Evolutionary conservation across 2,113 vertebrate genomes (phyloP).

Genomic region (Phycodurus eques): DNA sequence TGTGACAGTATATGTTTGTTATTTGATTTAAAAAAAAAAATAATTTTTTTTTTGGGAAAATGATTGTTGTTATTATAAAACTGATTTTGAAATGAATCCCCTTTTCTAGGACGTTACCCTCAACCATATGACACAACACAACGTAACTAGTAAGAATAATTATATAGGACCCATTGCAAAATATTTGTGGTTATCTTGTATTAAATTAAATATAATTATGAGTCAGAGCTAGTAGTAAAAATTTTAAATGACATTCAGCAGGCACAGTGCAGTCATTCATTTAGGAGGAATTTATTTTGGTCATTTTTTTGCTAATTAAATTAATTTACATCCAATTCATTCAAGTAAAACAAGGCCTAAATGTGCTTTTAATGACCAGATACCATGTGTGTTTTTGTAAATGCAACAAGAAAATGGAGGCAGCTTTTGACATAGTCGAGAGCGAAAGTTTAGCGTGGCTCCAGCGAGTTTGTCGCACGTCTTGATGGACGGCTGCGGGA

Average conservation of each 20-base stretch:
- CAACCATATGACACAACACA: not conserved
- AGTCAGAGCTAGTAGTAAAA: not conserved
- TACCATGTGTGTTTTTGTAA: not conserved
- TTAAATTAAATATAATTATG: not conserved
- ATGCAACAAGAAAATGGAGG: not conserved
- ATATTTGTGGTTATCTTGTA: not conserved
- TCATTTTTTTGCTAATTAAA: not conserved
- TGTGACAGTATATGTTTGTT: not conserved
- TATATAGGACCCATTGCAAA: not conserved
- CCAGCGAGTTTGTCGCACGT: constrained; percentile 42
- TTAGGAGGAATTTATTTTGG: not conserved
- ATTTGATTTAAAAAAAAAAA: too few relatives aligned
- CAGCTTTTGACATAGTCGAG: constrained; percentile 6
- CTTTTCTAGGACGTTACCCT: too few relatives aligned
- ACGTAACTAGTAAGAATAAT: not conserved
- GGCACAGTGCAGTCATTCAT: not conserved
- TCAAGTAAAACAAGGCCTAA: not conserved
- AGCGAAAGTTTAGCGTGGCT: constrained; percentile 34
- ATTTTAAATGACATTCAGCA: not conserved
- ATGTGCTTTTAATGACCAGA: not conserved
- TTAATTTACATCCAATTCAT: not conserved
- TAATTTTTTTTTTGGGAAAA: too few relatives aligned
- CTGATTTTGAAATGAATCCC: too few relatives aligned
- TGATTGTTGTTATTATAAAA: too few relatives aligned
- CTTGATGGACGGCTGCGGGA: constrained; percentile 46